Conservation (phyloP, 2,888 invertebrate species). For the Cremastinae sp. region DNA sequence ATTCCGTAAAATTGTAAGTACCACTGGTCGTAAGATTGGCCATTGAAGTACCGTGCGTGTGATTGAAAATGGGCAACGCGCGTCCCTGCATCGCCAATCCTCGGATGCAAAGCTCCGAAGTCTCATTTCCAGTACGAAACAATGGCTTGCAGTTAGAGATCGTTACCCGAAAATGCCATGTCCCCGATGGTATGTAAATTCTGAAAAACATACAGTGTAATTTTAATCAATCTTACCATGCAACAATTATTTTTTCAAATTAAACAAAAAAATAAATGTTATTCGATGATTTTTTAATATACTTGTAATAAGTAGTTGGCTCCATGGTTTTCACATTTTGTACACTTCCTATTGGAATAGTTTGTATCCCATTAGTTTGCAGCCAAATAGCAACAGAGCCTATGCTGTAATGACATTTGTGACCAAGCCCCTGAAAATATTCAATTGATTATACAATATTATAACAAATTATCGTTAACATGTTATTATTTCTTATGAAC, state of each 20-base stretch:
- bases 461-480: neutral
- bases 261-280: too few species aligned
- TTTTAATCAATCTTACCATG: too few species aligned
- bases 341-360: conserved; percentile 77
- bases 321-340: conserved; percentile 76
- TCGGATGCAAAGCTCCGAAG: conserved; percentile 75
- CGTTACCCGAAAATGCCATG: conserved; percentile 78
- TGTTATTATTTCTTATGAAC: neutral
- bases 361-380: conserved; percentile 77
- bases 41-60: conserved; percentile 66
- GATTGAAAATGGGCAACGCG: conserved; percentile 77
- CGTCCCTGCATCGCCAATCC: conserved; percentile 77
- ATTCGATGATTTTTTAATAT: conserved; percentile 45
- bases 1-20: conserved; percentile 76
- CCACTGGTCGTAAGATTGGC: conserved; percentile 73
- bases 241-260: too few species aligned
- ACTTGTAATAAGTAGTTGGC: conserved; percentile 81
- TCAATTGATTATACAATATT: neutral
- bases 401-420: conserved; percentile 81
- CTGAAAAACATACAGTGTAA: too few species aligned
- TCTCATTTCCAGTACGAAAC: conserved; percentile 66
- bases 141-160: conserved; percentile 79
- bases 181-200: conserved; percentile 80
- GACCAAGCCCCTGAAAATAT: conserved; percentile 78
- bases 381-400: conserved; percentile 81